These are phyloP conservation scores for Lasioglossum albipes DNA, from an alignment of 1,140 invertebrate genomes.

Conservation along the genomic window DNA sequence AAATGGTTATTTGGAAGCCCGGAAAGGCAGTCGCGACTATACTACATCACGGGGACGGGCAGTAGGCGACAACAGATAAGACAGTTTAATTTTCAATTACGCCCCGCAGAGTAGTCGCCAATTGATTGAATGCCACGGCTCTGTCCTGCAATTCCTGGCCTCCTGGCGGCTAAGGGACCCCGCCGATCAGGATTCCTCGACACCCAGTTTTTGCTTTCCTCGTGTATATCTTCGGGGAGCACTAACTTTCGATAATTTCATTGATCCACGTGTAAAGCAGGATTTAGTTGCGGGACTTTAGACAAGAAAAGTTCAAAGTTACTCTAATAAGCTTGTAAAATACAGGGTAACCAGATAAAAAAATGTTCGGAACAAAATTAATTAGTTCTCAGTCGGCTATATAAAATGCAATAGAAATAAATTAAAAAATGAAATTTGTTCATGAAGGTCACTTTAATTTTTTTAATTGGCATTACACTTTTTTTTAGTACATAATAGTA, in stretches of 20 bases:
- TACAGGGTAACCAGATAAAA: no score
- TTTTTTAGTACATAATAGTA: no score
- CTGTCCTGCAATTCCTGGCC: conserved; percentile 7
- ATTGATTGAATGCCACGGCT: conserved; percentile 22
- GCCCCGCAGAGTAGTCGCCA: conserved; percentile 15
- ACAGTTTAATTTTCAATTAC: conserved; percentile 79
- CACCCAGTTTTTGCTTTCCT: neutral
- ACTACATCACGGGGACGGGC: conserved; percentile 35
- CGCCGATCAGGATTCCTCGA: neutral
- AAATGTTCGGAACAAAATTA: no score
- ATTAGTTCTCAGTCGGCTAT: no score
- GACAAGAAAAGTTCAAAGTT: no score
- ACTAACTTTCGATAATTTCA: neutral
- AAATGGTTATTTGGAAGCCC: conserved; percentile 77
- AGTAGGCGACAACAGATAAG: conserved; percentile 69
- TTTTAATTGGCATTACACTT: no score
- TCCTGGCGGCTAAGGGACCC: neutral
- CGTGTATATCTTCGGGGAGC: neutral
- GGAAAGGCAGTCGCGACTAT: conserved; percentile 69
- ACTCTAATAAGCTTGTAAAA: no score
- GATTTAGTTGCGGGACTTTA: no score
- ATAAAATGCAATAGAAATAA: no score
- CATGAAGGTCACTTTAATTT: no score
- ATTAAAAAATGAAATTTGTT: no score
- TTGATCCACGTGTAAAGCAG: no score